Conservation (phyloP, 2,888 invertebrate species). For the Patella caerulea region DNA sequence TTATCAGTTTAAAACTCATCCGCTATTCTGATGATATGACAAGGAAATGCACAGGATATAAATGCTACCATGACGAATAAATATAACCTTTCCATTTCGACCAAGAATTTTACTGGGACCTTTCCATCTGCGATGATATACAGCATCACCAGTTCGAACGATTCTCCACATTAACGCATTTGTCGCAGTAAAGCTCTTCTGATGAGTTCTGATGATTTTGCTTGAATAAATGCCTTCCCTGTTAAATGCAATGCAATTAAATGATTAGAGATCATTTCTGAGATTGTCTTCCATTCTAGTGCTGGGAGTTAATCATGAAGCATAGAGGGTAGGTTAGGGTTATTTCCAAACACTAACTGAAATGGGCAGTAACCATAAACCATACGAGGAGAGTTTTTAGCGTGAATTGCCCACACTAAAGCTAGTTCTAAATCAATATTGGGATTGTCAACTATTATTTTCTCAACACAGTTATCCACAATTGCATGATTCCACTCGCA, state of each 20-base stretch:
- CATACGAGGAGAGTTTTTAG: slow-evolving; percentile 18
- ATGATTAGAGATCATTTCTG: slow-evolving; percentile 32
- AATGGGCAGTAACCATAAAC: slow-evolving; percentile 23
- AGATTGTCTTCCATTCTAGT: slow-evolving; percentile 11
- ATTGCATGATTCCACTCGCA: slow-evolving; percentile 17
- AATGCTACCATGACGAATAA: slow-evolving; percentile 30
- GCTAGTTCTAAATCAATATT: too few species aligned
- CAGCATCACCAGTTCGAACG: slow-evolving; percentile 25
- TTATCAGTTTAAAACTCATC: too few species aligned
- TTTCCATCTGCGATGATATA: slow-evolving; percentile 31
- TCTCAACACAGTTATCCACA: slow-evolving; percentile 15
- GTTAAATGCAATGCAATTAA: not conserved
- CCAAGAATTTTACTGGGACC: slow-evolving; percentile 41
- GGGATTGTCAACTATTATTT: slow-evolving; percentile 14
- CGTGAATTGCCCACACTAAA: slow-evolving; percentile 19
- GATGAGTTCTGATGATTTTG: slow-evolving; percentile 8
- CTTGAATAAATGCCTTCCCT: too few species aligned
- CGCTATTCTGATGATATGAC: too few species aligned
- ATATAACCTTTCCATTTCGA: slow-evolving; percentile 35
- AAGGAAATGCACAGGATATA: too few species aligned
- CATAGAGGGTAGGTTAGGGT: slow-evolving; percentile 26
- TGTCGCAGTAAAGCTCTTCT: slow-evolving; percentile 26
- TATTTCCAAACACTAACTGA: slow-evolving; percentile 26
- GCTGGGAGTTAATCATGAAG: slow-evolving; percentile 23
- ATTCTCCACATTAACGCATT: slow-evolving; percentile 21